Conservation (phyloP, 2,797 vertebrate species). For the Semotilus atromaculatus region DNA sequence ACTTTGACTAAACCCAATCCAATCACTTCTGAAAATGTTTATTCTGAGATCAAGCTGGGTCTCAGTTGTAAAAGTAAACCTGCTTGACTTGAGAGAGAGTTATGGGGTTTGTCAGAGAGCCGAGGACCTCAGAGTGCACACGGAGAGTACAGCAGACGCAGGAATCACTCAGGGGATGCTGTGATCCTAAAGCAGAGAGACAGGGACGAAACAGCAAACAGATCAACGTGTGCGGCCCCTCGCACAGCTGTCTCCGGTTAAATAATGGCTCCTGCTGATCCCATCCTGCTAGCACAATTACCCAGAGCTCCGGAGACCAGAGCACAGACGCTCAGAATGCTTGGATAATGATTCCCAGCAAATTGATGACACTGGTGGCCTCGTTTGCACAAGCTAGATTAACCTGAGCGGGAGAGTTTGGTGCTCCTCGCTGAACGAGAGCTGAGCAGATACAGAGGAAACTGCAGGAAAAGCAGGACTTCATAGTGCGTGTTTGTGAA, state of each 20-base stretch:
- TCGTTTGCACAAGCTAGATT: constrained; percentile 64
- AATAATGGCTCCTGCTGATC: constrained; percentile 70
- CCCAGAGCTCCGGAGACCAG: constrained; percentile 64
- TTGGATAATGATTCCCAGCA: constrained; percentile 72
- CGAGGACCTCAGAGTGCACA: constrained; percentile 22
- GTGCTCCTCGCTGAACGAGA: constrained; percentile 41
- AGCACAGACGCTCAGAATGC: constrained; percentile 70
- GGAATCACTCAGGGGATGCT: constrained; percentile 44
- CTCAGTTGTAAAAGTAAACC: background rate
- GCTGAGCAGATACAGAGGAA: constrained; percentile 62
- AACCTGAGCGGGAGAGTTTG: constrained; percentile 56
- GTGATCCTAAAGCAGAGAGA: constrained; percentile 64
- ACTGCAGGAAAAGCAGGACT: constrained; percentile 26
- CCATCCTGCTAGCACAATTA: constrained; percentile 70
- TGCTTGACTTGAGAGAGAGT: background rate
- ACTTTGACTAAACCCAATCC: constrained; percentile 20
- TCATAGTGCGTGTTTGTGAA: constrained; percentile 1
- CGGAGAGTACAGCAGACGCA: constrained; percentile 36
- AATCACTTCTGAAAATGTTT: constrained; percentile 31
- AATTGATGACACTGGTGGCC: constrained; percentile 73
- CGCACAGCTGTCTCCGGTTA: constrained; percentile 64
- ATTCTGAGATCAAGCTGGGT: background rate
- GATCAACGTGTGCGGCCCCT: constrained; percentile 61
- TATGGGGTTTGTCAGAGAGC: constrained; percentile 10
- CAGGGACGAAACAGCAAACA: constrained; percentile 64